Conservation (phyloP, 1,140 invertebrate species). For the Lepidotrigona ventralis region DNA sequence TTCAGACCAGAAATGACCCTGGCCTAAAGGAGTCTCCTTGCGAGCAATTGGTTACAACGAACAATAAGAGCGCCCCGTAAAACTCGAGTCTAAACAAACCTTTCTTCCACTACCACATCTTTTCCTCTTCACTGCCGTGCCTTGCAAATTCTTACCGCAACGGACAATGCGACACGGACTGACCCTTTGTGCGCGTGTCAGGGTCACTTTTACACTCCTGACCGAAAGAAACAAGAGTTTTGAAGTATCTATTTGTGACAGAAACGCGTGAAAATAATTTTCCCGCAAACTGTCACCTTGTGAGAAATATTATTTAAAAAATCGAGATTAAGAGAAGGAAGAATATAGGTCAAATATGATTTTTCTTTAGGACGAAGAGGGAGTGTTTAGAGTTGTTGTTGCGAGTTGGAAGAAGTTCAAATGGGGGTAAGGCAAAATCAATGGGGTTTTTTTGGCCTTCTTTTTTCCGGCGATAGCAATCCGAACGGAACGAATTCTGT, state of each 20-base stretch:
- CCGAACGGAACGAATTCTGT: slow-evolving; percentile 73
- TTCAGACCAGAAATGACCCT: slow-evolving; percentile 51
- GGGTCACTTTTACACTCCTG: not conserved
- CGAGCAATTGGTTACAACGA: slow-evolving; percentile 73
- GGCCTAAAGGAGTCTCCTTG: slow-evolving; percentile 35
- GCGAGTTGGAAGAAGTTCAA: not conserved
- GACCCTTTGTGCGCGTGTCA: slow-evolving; percentile 46
- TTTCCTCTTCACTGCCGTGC: slow-evolving; percentile 29
- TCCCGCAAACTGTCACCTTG: not conserved
- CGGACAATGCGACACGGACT: slow-evolving; percentile 60
- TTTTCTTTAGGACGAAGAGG: not conserved
- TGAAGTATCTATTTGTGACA: not conserved
- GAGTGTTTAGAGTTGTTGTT: not conserved
- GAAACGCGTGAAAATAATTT: not conserved
- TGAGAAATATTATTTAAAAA: not conserved
- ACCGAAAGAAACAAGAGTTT: not conserved
- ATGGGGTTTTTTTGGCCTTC: slow-evolving; percentile 46
- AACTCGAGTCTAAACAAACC: slow-evolving; percentile 71
- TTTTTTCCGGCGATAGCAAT: slow-evolving; percentile 68
- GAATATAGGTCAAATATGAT: too few relatives aligned
- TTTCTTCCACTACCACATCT: slow-evolving; percentile 52
- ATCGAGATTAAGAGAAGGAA: not conserved
- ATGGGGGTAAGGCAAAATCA: slow-evolving; percentile 56
- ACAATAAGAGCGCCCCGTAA: slow-evolving; percentile 65
- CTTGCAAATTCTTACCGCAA: slow-evolving; percentile 60